Evolutionary conservation across 1,140 invertebrate genomes (phyloP), one percentile per base, ranked within the genome.

Genomic region (Leptopilina boulardi): DNA sequence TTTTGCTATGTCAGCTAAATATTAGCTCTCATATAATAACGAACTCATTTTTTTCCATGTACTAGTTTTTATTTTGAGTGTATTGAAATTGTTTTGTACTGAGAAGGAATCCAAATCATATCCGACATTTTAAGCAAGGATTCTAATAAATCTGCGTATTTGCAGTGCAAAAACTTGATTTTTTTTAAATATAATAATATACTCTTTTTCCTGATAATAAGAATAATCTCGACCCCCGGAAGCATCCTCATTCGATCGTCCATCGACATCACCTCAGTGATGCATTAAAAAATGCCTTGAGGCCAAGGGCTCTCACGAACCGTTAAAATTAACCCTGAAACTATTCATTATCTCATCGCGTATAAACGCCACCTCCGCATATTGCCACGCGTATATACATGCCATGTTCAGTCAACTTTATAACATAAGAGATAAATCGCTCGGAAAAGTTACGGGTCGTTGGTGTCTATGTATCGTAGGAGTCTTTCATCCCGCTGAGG

Each of bases 351-450:
- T 70, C 73, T 75, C 71, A 79, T 38, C 34, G 5, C 34, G 5
- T 38, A 9, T 76, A 23, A 51, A 21, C 41, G 41, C 78, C 84
- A 84, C 85, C 86, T 85, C 83, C 86, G 84, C 82, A 77, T n/a
- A n/a, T 18, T 80, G 74, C 42, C 82, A 86, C 84, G 85, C 81
- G 81, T 84, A n/a, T n/a, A n/a, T n/a, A 77, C 80, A 26, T 10
- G 1, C n/a, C 19, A 30, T 38, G 71, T 26, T 54, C 30, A 73
- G 38, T 54, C 26, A 70, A 38, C 51, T 30, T 59, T 42, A n/a
- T n/a, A 75, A 8, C 9, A 81, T 71, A 74, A 66, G 13, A 66
- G 13, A 10, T 1, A 9, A 59, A 30, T 59, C 21, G 11, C 59
- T 34, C 23, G 59, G 26, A 66, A 66, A 66, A 66, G 26, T 13